Percentiles rank a stretch among this genome's conserved stretches.
These are phyloP conservation scores for Tragulus kanchil DNA, from an alignment of 2,113 vertebrate species.

Conservation along the genomic window DNA sequence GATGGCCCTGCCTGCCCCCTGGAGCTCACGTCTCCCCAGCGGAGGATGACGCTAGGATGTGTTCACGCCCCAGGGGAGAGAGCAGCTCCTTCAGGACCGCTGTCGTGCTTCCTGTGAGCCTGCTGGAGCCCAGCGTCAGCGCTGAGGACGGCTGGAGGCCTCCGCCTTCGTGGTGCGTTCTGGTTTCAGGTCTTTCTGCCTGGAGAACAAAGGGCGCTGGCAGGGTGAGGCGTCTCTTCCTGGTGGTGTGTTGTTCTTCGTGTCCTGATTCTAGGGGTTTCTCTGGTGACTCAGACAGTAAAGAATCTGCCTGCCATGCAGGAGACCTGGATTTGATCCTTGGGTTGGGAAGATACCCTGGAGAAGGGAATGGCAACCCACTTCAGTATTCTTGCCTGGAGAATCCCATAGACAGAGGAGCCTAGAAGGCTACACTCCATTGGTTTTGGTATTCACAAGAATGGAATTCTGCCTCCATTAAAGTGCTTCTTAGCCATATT, in stretches of 20 bases:
- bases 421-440: not conserved
- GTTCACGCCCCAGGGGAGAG: not conserved
- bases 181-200: not conserved
- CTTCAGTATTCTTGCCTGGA: not conserved
- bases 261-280: no score
- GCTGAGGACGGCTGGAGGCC: not conserved
- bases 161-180: not conserved
- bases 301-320: not conserved
- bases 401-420: not conserved
- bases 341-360: not conserved
- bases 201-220: not conserved
- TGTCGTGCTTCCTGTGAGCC: accelerated
- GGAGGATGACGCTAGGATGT: not conserved
- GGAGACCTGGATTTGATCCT: not conserved
- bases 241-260: accelerated
- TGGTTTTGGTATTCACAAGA: not conserved
- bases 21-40: not conserved
- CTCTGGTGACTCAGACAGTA: not conserved
- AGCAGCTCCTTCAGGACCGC: not conserved
- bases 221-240: not conserved
- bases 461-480: not conserved
- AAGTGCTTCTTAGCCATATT: not conserved
- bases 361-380: not conserved
- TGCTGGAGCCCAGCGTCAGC: not conserved
- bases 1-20: not conserved